A percentile compares a stretch with the other conserved stretches of the same genome.
Conservation (phyloP, 2,797 vertebrate species). For the Synaphobranchus kaupii region DNA sequence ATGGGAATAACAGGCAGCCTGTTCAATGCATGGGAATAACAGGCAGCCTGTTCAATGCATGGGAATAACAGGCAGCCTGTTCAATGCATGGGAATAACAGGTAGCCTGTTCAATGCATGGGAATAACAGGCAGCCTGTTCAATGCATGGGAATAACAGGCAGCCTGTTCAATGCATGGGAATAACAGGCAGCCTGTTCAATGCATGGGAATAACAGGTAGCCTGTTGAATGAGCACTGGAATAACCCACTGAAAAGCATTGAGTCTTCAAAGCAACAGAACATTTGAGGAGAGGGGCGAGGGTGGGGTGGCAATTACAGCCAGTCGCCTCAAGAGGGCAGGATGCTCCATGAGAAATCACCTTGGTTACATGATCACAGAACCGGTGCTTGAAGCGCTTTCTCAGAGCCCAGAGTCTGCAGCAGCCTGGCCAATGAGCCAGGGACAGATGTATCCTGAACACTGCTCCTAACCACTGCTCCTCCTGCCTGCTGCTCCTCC, state of each 20-base stretch:
- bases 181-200: not conserved
- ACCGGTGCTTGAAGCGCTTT: not conserved
- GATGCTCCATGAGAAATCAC: constrained; percentile 10
- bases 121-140: no score
- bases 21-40: not conserved
- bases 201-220: no score
- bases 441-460: not conserved
- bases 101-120: not conserved
- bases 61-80: not conserved
- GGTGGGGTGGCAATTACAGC: not conserved
- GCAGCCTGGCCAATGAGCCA: not conserved
- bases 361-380: not conserved
- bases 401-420: not conserved
- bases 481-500: not conserved
- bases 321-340: constrained; percentile 25
- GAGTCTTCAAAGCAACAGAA: not conserved
- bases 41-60: no score
- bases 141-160: no score
- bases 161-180: not conserved
- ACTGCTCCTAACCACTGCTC: not conserved
- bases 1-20: not conserved
- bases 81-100: not conserved
- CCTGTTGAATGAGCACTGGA: not conserved
- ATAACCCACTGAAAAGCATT: not conserved
- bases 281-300: not conserved